Conservation (phyloP, 2,797 vertebrate genomes). For the Pseudochaenichthys georgianus region DNA sequence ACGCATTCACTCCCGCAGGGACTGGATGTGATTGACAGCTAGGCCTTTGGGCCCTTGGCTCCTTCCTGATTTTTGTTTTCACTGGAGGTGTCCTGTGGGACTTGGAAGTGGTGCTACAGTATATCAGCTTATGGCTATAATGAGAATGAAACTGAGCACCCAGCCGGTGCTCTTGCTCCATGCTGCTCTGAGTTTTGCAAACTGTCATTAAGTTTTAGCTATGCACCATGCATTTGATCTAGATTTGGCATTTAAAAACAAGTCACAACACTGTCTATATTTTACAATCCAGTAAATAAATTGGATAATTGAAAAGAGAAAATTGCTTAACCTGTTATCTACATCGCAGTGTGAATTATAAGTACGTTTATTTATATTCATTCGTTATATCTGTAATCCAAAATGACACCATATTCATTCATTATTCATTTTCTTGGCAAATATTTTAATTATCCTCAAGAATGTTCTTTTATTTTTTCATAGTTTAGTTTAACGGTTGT, state of each 20-base stretch:
- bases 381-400: constrained; percentile 7
- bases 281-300: constrained; percentile 8
- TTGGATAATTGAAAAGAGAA: background rate
- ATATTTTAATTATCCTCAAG: background rate
- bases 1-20: constrained; percentile 56
- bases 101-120: constrained; percentile 70
- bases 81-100: constrained; percentile 74
- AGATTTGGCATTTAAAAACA: constrained; percentile 1
- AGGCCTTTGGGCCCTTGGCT: constrained; percentile 74
- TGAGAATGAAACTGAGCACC: constrained; percentile 65
- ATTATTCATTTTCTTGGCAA: constrained; percentile 9
- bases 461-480: too few species aligned
- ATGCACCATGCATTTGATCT: background rate
- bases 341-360: constrained; percentile 12
- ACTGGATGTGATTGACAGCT: constrained; percentile 80
- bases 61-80: constrained; percentile 73
- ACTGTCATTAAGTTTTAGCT: constrained; percentile 24
- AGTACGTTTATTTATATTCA: constrained; percentile 2
- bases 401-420: constrained; percentile 27
- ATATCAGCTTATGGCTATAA: constrained; percentile 75
- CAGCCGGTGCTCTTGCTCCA: constrained; percentile 18
- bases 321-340: background rate
- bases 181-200: constrained; percentile 34
- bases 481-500: too few species aligned
- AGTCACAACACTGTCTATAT: background rate